phyloP scores from a whole-genome alignment of 2,888 invertebrate species.

The Hemithea aestivaria region DNA sequence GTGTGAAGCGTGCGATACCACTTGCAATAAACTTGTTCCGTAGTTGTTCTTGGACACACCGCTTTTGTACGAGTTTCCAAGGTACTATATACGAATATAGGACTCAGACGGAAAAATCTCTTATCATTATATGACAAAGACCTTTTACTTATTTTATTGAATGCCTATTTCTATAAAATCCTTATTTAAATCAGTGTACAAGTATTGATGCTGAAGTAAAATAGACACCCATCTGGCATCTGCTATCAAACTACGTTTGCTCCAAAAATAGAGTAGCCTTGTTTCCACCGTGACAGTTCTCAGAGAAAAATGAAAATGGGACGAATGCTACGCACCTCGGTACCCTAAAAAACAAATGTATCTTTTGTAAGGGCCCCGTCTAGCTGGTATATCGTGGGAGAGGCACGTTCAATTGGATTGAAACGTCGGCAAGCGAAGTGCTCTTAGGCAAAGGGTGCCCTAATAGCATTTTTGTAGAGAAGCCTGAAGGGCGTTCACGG shows the following conservation, averaged over 20 bases:
- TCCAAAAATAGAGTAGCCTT: too few relatives aligned
- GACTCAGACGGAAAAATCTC: too few relatives aligned
- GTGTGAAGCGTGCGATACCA: constrained; percentile 9
- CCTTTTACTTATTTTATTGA: too few relatives aligned
- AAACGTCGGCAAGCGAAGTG: constrained; percentile 52
- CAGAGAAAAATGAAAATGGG: constrained; percentile 19
- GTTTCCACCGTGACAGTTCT: constrained; percentile 12
- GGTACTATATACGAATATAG: too few relatives aligned
- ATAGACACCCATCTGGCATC: too few relatives aligned
- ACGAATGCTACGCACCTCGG: constrained; percentile 19
- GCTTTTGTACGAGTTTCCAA: too few relatives aligned
- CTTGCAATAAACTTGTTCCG: constrained; percentile 9
- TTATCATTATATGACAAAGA: too few relatives aligned
- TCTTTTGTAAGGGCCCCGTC: constrained; percentile 44
- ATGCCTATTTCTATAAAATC: too few relatives aligned
- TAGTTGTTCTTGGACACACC: constrained; percentile 1
- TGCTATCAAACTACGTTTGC: too few relatives aligned
- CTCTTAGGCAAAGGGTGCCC: constrained; percentile 50
- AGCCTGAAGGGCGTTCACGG: constrained; percentile 44
- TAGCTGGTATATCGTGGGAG: constrained; percentile 44
- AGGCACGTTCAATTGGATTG: constrained; percentile 65
- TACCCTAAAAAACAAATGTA: constrained; percentile 45
- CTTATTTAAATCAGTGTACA: too few relatives aligned
- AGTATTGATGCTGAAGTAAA: too few relatives aligned
- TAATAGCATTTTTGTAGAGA: constrained; percentile 65